Conservation (phyloP, 2,797 vertebrate species). For the Octomys mimax region DNA sequence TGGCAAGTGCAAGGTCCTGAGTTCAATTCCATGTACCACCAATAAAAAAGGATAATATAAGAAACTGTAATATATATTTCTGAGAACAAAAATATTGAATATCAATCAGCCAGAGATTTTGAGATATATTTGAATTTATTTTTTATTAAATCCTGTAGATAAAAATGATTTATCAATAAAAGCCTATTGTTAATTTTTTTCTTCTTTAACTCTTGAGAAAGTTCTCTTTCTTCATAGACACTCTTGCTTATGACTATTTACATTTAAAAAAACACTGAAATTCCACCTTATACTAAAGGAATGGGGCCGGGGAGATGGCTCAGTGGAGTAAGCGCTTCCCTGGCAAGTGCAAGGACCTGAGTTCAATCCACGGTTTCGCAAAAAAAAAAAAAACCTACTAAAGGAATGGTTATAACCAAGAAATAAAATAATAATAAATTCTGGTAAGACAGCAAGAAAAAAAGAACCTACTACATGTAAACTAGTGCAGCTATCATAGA, state of each 20-base stretch:
- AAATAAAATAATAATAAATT: not conserved
- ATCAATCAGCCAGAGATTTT: constrained; percentile 62
- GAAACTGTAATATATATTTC: constrained; percentile 74
- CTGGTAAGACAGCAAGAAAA: not conserved
- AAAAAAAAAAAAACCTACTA: no score
- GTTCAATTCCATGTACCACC: no score
- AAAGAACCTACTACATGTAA: not conserved
- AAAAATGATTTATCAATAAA: constrained; percentile 65
- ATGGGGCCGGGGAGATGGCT: not conserved
- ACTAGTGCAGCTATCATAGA: not conserved
- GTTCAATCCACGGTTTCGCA: no score
- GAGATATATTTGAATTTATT: constrained; percentile 60
- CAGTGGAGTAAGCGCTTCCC: no score
- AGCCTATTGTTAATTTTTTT: not conserved
- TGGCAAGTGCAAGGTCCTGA: no score
- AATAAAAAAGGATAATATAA: no score
- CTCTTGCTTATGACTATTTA: constrained; percentile 39
- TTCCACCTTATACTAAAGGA: not conserved
- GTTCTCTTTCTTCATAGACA: constrained; percentile 42
- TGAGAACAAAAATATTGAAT: constrained; percentile 14
- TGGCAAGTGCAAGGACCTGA: no score
- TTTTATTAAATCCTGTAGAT: constrained; percentile 57
- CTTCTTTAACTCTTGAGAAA: constrained; percentile 1
- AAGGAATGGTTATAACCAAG: not conserved
- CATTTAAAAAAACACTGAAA: not conserved